Evolutionary conservation across 1,140 invertebrate genomes (phyloP), one percentile per base, ranked within the genome.

Genomic region (Drosophila willistoni): DNA sequence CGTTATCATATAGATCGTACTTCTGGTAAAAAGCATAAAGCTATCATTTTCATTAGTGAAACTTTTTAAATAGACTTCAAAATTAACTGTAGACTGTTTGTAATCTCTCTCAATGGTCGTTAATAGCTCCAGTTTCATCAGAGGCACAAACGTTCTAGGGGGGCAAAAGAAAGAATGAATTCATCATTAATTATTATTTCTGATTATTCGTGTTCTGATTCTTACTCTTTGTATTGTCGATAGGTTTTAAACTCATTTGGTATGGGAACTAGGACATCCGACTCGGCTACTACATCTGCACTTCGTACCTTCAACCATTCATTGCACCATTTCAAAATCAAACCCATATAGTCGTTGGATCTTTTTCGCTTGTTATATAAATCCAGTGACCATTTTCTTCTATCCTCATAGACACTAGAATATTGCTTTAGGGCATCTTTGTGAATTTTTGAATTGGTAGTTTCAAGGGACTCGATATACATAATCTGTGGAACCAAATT

Each of bases 91-190:
- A 0, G 39, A 39, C 7, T 33, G 17, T 6, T 77, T 71, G 51
- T 82, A 85, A 33, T 79, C 73, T 12, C 74, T 73, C 14, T 91
- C 83, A 5, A 91, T 73, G 22, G 69, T 73, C 14, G 79, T 68
- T 1, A 91, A 39, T 10, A 90, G 59, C 33, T 91, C 91, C 3
- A 91, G 51, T 63, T 87, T 91, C 73, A 91, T 91, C 0, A 91
- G 56, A 0, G 91, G 85, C 13, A 85, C 61, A 41, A 91, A 51
- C 1, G 64, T 91, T 1, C 91, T 91, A n/a, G 3, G 2, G 12
- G 12, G 10, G 7, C 7, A 36, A 10, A 39, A 33, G 36, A n/a
- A 29, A 6, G 55, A 10, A 14, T 65, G 25, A 44, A 1, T 9
- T n/a, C 3, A 3, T 29, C 10, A 36, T 34, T 36, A 56, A 34